These are phyloP conservation scores for Hydrozoanthus gracilis DNA, from an alignment of 92 coral and sea anemone species.

Conservation along the genomic window DNA sequence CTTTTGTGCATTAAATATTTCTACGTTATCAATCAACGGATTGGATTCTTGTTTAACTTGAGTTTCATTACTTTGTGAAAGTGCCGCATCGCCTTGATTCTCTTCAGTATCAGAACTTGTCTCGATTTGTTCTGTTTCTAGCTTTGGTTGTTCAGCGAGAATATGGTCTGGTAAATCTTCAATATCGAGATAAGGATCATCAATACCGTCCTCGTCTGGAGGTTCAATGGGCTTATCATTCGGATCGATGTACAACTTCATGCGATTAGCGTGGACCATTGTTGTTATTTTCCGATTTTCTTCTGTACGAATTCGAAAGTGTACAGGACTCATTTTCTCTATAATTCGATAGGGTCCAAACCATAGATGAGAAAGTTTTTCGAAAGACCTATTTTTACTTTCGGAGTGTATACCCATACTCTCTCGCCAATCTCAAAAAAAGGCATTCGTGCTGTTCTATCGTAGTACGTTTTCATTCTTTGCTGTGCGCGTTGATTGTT, in stretches of 20 bases:
- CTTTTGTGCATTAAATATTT: too few relatives aligned
- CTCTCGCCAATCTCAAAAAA: background rate
- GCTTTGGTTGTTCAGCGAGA: too few relatives aligned
- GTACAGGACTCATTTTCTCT: conserved; percentile 54
- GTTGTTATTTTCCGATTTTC: conserved; percentile 44
- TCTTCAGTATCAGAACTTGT: too few relatives aligned
- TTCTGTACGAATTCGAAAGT: conserved; percentile 48
- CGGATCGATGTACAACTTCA: too few relatives aligned
- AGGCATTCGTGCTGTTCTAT: background rate
- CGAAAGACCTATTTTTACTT: background rate
- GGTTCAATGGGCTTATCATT: too few relatives aligned
- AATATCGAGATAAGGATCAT: too few relatives aligned
- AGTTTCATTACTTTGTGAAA: background rate
- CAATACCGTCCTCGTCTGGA: too few relatives aligned
- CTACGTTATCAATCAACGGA: too few relatives aligned
- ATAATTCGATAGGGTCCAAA: conserved; percentile 45
- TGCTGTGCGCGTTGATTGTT: conserved; percentile 54
- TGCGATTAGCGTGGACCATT: background rate
- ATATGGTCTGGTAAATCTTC: too few relatives aligned
- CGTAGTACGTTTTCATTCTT: conserved; percentile 12
- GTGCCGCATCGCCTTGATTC: too few relatives aligned
- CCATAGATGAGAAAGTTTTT: conserved; percentile 8
- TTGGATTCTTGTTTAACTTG: background rate
- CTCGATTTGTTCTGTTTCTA: too few relatives aligned
- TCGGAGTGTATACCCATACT: conserved; percentile 2